Evolutionary conservation across 2,113 vertebrate species (phyloP), one percentile per base, ranked within the genome.

Genomic region (Nothoprocta pentlandii): DNA sequence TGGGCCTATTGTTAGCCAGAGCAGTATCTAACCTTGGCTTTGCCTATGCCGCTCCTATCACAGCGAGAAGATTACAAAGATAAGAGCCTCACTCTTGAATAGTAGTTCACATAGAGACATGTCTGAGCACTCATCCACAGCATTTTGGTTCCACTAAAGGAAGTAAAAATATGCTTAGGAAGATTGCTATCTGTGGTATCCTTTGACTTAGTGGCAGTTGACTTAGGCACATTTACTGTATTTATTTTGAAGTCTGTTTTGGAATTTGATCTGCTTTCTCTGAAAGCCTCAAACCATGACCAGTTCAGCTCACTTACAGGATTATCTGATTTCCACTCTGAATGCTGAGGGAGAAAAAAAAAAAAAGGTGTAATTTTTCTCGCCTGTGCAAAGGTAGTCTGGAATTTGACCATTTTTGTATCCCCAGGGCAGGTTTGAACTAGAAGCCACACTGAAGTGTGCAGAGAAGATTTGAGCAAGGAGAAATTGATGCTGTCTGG

Each of bases 1-100:
- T 95, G 96, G 92, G 89, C 51, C 96, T 96, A 66, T 96, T 97
- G 94, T 97, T 95, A 92, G 90, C 80, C 32, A 73, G 36, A 90
- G 2, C 91, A 92, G 80, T 69, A 75, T 80, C 90, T 94, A 89
- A 89, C 95, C 96, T 93, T 91, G 94, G 89, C 94, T 89, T 21
- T 83, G 70, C 94, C 94, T 19, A 63, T 85, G 94, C 96, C 39
- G 22, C 95, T 96, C 90, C 93, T 51, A 16, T 49, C 54, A 0
- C 54, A 68, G 92, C 17, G 42, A 81, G 85, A 70, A 94, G 95
- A 96, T 93, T 63, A 92, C 46, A 21, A 5, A 49, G 96, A 94
- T 96, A 94, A 96, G 93, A 94, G 93, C 91, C 78, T 74, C 61
- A 0, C 78, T 94, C 90, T 13, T 88, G 71, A 89, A 67, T 79